These are phyloP conservation scores for Nomada flava DNA, from an alignment of 2,888 invertebrate genomes.

Conservation along the genomic window DNA sequence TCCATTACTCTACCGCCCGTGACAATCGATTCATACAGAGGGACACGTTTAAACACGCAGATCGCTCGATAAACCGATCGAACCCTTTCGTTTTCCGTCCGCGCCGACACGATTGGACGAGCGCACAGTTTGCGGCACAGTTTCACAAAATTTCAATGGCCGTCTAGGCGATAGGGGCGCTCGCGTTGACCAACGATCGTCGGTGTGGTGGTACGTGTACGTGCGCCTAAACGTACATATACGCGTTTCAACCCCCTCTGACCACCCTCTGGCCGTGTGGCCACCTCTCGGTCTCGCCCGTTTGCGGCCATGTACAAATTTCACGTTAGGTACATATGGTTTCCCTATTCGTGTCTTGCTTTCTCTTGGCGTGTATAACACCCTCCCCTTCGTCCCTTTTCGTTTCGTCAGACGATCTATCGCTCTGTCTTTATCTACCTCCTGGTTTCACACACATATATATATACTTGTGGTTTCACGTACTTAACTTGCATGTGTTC, in stretches of 20 bases:
- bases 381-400: neutral
- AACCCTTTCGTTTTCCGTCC: neutral
- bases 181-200: slow-evolving; percentile 29
- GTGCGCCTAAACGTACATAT: slow-evolving; percentile 8
- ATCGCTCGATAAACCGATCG: slow-evolving; percentile 24
- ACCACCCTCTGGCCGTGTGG: neutral
- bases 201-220: slow-evolving; percentile 10
- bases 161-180: slow-evolving; percentile 25
- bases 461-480: slow-evolving; percentile 36
- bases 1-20: too few species aligned
- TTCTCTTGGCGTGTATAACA: neutral
- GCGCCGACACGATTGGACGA: neutral
- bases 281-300: slow-evolving; percentile 5
- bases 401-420: neutral
- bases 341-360: slow-evolving; percentile 48
- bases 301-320: slow-evolving; percentile 54
- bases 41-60: neutral
- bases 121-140: slow-evolving; percentile 29
- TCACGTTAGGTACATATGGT: slow-evolving; percentile 51
- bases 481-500: slow-evolving; percentile 6
- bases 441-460: too few species aligned
- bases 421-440: neutral
- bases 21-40: too few species aligned
- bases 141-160: slow-evolving; percentile 52
- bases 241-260: slow-evolving; percentile 26